These are phyloP conservation scores for Tautogolabrus adspersus DNA, from an alignment of 2,113 vertebrate species.

Conservation along the genomic window DNA sequence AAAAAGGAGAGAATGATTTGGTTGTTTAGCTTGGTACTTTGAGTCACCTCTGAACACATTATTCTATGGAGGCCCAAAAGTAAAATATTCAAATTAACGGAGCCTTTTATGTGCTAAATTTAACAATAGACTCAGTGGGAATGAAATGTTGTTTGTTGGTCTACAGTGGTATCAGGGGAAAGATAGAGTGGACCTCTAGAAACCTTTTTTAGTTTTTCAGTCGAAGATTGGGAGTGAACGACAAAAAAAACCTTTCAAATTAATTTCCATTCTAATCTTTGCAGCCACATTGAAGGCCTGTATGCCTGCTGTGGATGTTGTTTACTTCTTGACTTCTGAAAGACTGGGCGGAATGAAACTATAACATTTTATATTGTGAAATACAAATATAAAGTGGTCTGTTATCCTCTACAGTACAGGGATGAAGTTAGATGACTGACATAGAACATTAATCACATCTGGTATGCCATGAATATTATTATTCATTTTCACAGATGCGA, in stretches of 20 bases:
- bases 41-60: constrained; percentile 31
- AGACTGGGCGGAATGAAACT: constrained; percentile 31
- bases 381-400: neutral
- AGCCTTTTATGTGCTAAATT: constrained; percentile 51
- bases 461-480: too few species aligned
- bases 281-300: constrained; percentile 32
- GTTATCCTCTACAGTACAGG: neutral
- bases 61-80: constrained; percentile 25
- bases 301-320: constrained; percentile 41
- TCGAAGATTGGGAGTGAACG: constrained; percentile 41
- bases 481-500: neutral
- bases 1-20: constrained; percentile 9
- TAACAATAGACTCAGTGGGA: constrained; percentile 32
- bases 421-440: neutral
- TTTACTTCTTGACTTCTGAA: constrained; percentile 50
- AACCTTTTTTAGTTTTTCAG: constrained; percentile 42
- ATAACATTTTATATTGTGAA: constrained; percentile 7
- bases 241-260: constrained; percentile 48
- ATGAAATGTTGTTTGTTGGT: constrained; percentile 53
- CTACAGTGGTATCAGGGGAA: constrained; percentile 3
- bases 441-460: too few species aligned
- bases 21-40: constrained; percentile 45
- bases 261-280: constrained; percentile 67
- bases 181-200: constrained; percentile 37
- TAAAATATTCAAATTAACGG: constrained; percentile 50